Evolutionary conservation across 2,888 invertebrate genomes (phyloP).

Genomic region (Dromius quadrimaculatus): DNA sequence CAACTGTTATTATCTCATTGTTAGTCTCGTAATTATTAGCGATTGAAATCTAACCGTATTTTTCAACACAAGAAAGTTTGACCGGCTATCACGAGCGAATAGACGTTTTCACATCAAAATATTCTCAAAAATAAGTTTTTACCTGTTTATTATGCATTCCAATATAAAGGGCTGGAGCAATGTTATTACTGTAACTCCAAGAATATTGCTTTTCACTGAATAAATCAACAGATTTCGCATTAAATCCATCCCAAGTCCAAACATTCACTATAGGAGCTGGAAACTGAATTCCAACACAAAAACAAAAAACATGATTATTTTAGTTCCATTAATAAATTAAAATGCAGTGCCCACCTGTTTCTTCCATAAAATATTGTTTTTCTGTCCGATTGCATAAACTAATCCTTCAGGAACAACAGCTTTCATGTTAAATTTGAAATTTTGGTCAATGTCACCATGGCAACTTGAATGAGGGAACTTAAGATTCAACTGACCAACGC

Average conservation of each 20-base stretch:
- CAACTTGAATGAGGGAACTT: slow-evolving; percentile 69
- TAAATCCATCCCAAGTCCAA: slow-evolving; percentile 82
- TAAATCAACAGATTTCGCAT: slow-evolving; percentile 78
- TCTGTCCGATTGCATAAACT: slow-evolving; percentile 75
- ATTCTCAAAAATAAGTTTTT: too few species aligned
- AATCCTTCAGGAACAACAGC: slow-evolving; percentile 81
- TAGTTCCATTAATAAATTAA: too few species aligned
- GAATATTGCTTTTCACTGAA: slow-evolving; percentile 73
- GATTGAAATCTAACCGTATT: too few species aligned
- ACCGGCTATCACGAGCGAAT: too few species aligned
- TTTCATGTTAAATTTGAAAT: slow-evolving; percentile 70
- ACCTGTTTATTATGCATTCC: slow-evolving; percentile 87
- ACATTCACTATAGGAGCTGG: slow-evolving; percentile 87
- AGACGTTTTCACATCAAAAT: too few species aligned
- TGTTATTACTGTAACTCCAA: slow-evolving; percentile 64
- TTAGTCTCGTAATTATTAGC: too few species aligned
- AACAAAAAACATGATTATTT: too few species aligned
- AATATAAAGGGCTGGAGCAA: slow-evolving; percentile 81
- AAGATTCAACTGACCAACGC: slow-evolving; percentile 90
- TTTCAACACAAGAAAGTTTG: too few species aligned
- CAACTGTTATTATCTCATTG: too few species aligned
- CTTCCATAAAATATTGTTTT: slow-evolving; percentile 75
- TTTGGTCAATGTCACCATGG: slow-evolving; percentile 58
- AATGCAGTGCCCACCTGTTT: slow-evolving; percentile 73
- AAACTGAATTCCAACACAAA: slow-evolving; percentile 70